Conservation (phyloP, 2,113 vertebrate genomes). For the Sialia sialis region DNA sequence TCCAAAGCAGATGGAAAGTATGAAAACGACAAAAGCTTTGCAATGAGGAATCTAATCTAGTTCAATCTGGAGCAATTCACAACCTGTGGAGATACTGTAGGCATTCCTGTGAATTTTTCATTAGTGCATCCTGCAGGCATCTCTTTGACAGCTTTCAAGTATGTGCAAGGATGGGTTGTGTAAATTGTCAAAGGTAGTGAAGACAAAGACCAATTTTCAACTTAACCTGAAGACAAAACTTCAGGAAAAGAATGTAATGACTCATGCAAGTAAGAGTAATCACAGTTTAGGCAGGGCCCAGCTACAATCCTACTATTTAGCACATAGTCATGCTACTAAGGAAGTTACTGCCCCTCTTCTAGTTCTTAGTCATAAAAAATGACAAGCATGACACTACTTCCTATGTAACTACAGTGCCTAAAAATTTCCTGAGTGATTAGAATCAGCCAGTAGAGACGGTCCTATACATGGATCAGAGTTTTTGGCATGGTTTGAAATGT, state of each 20-base stretch:
- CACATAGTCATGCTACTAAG: neutral
- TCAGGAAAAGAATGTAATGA: conserved; percentile 1
- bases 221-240: neutral
- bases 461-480: rapidly evolving
- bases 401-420: neutral
- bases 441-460: neutral
- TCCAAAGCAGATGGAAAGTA: neutral
- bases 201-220: neutral
- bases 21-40: neutral
- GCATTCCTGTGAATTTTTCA: neutral
- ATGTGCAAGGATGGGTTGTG: neutral
- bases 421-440: neutral
- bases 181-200: neutral
- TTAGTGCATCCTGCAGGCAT: neutral
- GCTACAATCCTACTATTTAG: neutral
- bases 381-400: neutral
- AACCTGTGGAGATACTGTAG: neutral
- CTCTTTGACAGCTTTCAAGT: neutral
- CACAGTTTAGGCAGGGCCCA: neutral
- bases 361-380: conserved; percentile 30
- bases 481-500: neutral
- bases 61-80: neutral
- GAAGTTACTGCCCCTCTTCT: conserved; percentile 25
- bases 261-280: neutral
- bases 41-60: neutral